Percentiles rank a stretch among this genome's conserved stretches.
Evolutionary conservation across 2,797 vertebrate genomes (phyloP).

Genomic region (Pseudotriccus pelzelni): DNA sequence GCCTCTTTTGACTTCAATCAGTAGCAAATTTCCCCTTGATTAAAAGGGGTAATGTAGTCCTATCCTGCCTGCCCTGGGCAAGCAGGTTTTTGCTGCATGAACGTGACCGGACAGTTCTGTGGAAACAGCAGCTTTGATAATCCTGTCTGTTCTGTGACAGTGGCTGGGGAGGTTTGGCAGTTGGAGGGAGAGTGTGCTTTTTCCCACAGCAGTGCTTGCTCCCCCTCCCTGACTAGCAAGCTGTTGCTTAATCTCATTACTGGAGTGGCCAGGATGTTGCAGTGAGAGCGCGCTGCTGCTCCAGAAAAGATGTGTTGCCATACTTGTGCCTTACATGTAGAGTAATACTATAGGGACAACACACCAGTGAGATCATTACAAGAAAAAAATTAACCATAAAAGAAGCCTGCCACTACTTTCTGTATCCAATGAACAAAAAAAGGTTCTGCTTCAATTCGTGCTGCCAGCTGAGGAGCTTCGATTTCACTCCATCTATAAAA

Average conservation of each 20-base stretch:
- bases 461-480: background rate
- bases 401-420: background rate
- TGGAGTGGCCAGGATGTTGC: background rate
- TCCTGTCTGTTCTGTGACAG: background rate
- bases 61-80: background rate
- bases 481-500: background rate
- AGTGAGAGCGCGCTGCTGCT: background rate
- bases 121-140: background rate
- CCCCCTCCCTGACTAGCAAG: background rate
- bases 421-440: background rate
- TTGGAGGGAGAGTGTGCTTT: background rate
- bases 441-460: background rate
- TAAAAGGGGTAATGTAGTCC: background rate
- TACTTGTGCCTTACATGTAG: fast-evolving
- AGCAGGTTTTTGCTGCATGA: background rate
- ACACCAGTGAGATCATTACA: too few relatives aligned
- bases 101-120: fast-evolving
- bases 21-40: background rate
- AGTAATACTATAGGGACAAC: background rate
- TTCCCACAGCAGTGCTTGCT: background rate
- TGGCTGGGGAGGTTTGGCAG: background rate
- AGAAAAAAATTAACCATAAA: background rate
- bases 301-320: background rate
- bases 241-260: constrained; percentile 2
- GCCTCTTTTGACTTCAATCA: background rate